Percentiles rank a stretch among this genome's conserved stretches.
These are phyloP conservation scores for Anadara kagoshimensis DNA, from an alignment of 1,140 invertebrate species.

Conservation along the genomic window DNA sequence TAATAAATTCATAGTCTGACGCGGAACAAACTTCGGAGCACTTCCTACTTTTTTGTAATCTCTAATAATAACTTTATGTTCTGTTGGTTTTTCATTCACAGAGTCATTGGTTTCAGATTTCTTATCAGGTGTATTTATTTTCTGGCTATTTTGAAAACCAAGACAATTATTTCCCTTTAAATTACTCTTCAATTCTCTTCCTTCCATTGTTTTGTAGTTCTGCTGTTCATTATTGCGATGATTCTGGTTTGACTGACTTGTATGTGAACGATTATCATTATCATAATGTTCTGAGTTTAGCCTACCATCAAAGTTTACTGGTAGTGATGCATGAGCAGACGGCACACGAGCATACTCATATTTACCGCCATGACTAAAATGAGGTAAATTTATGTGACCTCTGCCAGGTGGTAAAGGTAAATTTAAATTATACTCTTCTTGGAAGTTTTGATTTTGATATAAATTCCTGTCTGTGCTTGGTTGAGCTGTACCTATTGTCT, in stretches of 20 bases:
- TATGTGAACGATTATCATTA: background rate
- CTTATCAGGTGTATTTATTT: background rate
- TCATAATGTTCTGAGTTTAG: background rate
- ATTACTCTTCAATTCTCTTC: background rate
- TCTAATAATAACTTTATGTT: slow-evolving; percentile 46
- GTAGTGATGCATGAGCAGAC: slow-evolving; percentile 54
- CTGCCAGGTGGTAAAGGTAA: no score
- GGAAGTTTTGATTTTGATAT: no score
- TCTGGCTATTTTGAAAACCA: background rate
- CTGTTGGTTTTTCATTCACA: slow-evolving; percentile 5
- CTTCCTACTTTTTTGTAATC: slow-evolving; percentile 43
- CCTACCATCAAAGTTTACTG: slow-evolving; percentile 50
- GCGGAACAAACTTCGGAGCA: slow-evolving; percentile 62
- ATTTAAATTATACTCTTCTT: no score
- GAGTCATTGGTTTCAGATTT: slow-evolving; percentile 8
- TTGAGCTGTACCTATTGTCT: no score
- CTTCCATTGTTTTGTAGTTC: background rate
- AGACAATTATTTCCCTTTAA: slow-evolving; percentile 7
- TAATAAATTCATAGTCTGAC: slow-evolving; percentile 45
- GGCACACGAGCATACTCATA: slow-evolving; percentile 54
- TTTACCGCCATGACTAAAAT: background rate
- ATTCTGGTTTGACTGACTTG: background rate
- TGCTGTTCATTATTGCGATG: background rate
- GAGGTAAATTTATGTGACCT: no score
- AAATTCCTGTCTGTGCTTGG: no score